Evolutionary conservation across 1,140 invertebrate genomes (phyloP), one percentile per base, ranked within the genome.

Genomic region (Drosophila sechellia): DNA sequence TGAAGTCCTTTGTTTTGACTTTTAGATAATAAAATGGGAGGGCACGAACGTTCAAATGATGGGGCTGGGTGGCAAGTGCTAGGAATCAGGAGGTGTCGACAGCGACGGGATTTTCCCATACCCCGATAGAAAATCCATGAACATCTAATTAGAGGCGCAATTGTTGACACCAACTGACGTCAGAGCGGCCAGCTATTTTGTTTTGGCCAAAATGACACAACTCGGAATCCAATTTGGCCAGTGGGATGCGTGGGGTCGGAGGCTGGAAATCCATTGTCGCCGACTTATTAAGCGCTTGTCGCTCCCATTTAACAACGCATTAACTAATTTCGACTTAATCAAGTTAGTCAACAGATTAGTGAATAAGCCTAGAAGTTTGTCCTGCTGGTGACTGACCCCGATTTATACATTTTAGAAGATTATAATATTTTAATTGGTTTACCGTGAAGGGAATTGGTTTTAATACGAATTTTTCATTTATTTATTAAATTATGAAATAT

Each of bases 101-200:
- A 20, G 11, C 43, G 54, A 40, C 57, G 42, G 15, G 27, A 35
- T 35, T 35, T 50, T 3, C 49, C 15, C 49, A 60, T 58, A 76
- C 70, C 49, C 58, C 55, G 13, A 46, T 64, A 48, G 64, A 61
- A 42, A 68, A 58, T 64, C 60, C 65, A 58, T 79, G 64, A 75
- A 69, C 79, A 48, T 76, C 64, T 87, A 86, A 86, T 86, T 87
- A 87, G 79, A 79, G 78, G 60, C 81, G 83, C 79, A 81, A 86
- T 87, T 86, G 70, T 75, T 72, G 60, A 31, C 69, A 58, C 12
- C 50, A n/a, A 45, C 55, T 86, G 83, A 87, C 81, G 81, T 86
- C 83, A 86, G 61, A 59, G 61, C 57, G 58, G 49, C 42, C 77
- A 76, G 60, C 65, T n/a, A 13, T 57, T 48, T 57, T 66, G 42